These are phyloP conservation scores for Telenomus remus DNA, from an alignment of 1,140 invertebrate genomes.

Conservation along the genomic window DNA sequence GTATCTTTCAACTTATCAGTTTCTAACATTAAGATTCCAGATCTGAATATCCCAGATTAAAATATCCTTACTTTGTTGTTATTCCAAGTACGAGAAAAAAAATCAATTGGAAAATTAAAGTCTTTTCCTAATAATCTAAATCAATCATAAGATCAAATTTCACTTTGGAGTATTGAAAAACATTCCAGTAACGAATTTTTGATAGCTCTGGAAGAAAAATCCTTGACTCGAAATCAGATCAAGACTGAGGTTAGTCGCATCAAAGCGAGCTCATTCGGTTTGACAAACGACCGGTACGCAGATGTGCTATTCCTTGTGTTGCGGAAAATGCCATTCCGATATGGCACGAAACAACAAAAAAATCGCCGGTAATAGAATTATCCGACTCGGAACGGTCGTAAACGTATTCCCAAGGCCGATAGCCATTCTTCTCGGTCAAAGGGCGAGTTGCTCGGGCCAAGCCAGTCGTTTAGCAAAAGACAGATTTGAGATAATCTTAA, in stretches of 20 bases:
- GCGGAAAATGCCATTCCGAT: conserved; percentile 59
- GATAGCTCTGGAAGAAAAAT: conserved; percentile 42
- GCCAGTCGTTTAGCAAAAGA: conserved; percentile 70
- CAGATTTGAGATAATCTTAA: conserved; percentile 64
- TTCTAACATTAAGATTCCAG: background rate
- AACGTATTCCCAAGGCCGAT: conserved; percentile 75
- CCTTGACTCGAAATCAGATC: conserved; percentile 47
- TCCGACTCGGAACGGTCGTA: conserved; percentile 72
- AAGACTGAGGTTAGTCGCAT: conserved; percentile 38
- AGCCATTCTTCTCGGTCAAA: conserved; percentile 76
- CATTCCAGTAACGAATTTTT: conserved; percentile 46
- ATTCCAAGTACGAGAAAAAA: too few relatives aligned
- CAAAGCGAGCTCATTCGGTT: conserved; percentile 61
- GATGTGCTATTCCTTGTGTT: conserved; percentile 50
- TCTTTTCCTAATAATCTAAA: too few relatives aligned
- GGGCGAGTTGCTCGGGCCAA: conserved; percentile 71
- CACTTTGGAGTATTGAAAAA: conserved; percentile 36
- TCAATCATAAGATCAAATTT: background rate
- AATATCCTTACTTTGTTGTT: background rate
- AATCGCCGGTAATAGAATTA: conserved; percentile 75
- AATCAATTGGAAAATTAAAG: too few relatives aligned
- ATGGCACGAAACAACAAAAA: conserved; percentile 74
- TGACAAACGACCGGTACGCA: conserved; percentile 59
- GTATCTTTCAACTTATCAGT: conserved; percentile 2
- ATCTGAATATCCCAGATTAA: background rate